Evolutionary conservation across 2,888 invertebrate species (phyloP), one percentile per base, ranked within the genome.

Genomic region (Noctua janthe): DNA sequence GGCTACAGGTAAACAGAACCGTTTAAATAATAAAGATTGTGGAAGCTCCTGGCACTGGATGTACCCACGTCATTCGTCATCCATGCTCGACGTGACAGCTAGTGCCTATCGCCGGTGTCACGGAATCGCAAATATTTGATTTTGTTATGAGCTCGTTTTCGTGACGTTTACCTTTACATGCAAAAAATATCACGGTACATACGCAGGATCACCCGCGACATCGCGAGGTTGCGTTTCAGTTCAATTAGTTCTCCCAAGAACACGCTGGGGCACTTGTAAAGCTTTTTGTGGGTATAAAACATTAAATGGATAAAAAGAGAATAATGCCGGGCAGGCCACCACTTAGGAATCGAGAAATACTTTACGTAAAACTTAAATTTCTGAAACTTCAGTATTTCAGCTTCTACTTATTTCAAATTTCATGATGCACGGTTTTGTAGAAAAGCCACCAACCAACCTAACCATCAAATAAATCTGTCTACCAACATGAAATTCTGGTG

Each of bases 71-170:
- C 64, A 78, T 78, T 71, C 56, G 59, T 85, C 64, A 64, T 72
- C 66, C 62, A 67, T 76, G 71, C 62, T 74, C 66, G 62, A 81
- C 78, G 75, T 75, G 76, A 73, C 88, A 86, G 86, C 70, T 87
- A 74, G 74, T 87, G 77, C 88, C 88, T 77, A 71, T 72, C 85
- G 70, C 85, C 76, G 69, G 81, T 66, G 72, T 80, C 85, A 87
- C 85, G 76, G 76, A 69, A 77, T 87, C 70, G 66, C 85, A 79
- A 87, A 86, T 78, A 87, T 86, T 78, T 81, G 71, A 78, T 76
- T 79, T 80, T 78, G 75, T 74, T 72, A 84, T 56, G 43, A 47
- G 56, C 67, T 62, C 62, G 56, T n/a, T 79, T 75, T 54, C 77
- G 75, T 70, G 71, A 80, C 47, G 56, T 78, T 87, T 85, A 66